Conservation (phyloP, 2,888 invertebrate species). For the Heliconius ethilla region DNA sequence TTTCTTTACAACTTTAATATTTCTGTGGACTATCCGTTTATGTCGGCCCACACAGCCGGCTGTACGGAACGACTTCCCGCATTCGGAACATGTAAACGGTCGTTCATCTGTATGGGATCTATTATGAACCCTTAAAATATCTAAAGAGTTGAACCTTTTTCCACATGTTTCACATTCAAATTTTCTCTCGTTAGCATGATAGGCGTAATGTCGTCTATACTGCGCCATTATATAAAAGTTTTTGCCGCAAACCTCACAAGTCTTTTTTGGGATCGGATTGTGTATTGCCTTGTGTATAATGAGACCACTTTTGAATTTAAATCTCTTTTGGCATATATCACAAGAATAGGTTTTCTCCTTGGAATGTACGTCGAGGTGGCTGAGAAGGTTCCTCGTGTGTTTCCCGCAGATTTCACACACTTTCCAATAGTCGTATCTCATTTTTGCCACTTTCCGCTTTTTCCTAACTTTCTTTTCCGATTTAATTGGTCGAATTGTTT, state of each 20-base stretch:
- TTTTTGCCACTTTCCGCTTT: conserved; percentile 58
- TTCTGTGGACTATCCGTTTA: conserved; percentile 70
- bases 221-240: conserved; percentile 78
- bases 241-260: conserved; percentile 80
- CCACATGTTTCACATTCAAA: conserved; percentile 79
- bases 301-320: conserved; percentile 76
- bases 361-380: conserved; percentile 74
- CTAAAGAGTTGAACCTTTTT: conserved; percentile 79
- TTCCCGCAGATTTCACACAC: conserved; percentile 78
- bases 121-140: conserved; percentile 76
- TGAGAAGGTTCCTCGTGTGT: conserved; percentile 66
- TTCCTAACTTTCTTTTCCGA: conserved; percentile 50
- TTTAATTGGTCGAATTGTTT: conserved; percentile 47
- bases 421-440: conserved; percentile 72
- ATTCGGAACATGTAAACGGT: conserved; percentile 72
- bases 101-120: conserved; percentile 77
- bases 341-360: conserved; percentile 70
- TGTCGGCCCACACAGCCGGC: conserved; percentile 77
- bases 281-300: conserved; percentile 74
- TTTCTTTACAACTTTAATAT: conserved; percentile 41
- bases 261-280: conserved; percentile 73
- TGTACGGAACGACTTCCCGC: conserved; percentile 76
- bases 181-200: conserved; percentile 80
- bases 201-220: conserved; percentile 76
- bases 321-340: conserved; percentile 74